These are phyloP conservation scores for Pherbina coryleti DNA, from an alignment of 2,888 invertebrate species.

Conservation along the genomic window DNA sequence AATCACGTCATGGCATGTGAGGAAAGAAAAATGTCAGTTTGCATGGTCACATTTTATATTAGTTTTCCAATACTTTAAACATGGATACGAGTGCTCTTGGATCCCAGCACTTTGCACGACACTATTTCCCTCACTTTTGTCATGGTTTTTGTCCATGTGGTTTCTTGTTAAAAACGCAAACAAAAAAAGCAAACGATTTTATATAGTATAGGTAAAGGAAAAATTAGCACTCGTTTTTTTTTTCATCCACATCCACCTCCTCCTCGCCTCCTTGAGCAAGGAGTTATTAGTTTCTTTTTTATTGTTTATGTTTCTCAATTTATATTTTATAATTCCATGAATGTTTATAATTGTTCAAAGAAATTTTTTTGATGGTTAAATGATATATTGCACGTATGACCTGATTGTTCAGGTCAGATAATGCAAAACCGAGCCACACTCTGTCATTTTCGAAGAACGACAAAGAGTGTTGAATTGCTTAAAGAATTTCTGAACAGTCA, in stretches of 20 bases:
- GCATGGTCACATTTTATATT: slow-evolving; percentile 25
- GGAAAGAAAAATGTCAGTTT: slow-evolving; percentile 22
- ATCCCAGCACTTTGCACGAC: slow-evolving; percentile 60
- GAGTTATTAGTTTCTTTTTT: too few relatives aligned
- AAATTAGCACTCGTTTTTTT: not conserved
- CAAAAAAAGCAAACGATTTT: slow-evolving; percentile 11
- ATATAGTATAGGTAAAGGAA: not conserved
- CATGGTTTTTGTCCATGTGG: slow-evolving; percentile 1
- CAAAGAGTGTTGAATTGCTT: slow-evolving; percentile 57
- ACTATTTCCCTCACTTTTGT: slow-evolving; percentile 54
- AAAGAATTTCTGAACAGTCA: slow-evolving; percentile 54
- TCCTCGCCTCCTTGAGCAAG: too few relatives aligned
- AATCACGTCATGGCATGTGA: slow-evolving; percentile 6
- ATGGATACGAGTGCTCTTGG: slow-evolving; percentile 17
- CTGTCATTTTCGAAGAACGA: slow-evolving; percentile 56
- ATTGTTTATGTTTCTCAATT: slow-evolving; percentile 3
- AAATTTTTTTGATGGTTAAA: slow-evolving; percentile 18
- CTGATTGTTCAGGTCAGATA: slow-evolving; percentile 65
- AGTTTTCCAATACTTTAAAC: not conserved
- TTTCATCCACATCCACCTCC: not conserved
- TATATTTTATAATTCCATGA: slow-evolving; percentile 4
- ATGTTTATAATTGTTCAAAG: slow-evolving; percentile 32
- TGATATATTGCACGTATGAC: slow-evolving; percentile 53
- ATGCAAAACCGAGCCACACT: slow-evolving; percentile 57
- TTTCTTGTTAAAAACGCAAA: slow-evolving; percentile 3